Percentiles rank a stretch among this genome's conserved stretches.
Conservation (phyloP, 2,797 vertebrate genomes). For the Ambastaia sidthimunki region DNA sequence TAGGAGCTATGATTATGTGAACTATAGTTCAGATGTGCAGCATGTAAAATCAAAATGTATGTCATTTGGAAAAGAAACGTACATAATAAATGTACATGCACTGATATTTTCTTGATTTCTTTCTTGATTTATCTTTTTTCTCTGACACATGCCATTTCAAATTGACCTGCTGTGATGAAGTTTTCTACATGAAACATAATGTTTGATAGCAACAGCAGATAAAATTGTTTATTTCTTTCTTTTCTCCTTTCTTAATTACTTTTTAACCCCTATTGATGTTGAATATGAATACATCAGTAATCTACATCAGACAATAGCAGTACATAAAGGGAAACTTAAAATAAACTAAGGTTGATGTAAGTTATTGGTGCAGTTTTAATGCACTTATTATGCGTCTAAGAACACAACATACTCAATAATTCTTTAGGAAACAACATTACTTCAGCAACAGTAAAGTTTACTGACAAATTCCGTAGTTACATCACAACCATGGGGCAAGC, state of each 20-base stretch:
- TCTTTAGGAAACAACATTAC: slow-evolving; percentile 1
- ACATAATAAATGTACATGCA: background rate
- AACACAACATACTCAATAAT: background rate
- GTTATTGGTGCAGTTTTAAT: background rate
- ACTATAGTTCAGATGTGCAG: background rate
- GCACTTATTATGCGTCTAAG: background rate
- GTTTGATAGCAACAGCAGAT: background rate
- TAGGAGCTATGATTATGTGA: background rate
- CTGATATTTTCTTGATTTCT: too few relatives aligned
- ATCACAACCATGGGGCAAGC: background rate
- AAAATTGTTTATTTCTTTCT: background rate
- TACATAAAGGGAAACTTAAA: background rate
- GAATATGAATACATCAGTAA: background rate
- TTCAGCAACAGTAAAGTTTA: slow-evolving; percentile 6
- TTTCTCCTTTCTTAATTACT: background rate
- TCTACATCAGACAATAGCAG: background rate
- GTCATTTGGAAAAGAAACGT: background rate
- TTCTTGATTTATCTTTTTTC: too few relatives aligned
- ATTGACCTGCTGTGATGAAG: background rate
- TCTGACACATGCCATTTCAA: background rate
- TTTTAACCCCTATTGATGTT: background rate
- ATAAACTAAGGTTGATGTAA: background rate
- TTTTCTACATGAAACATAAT: background rate
- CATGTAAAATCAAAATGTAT: background rate
- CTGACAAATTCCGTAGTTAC: background rate